Percentiles rank a stretch among this genome's conserved stretches.
These are phyloP conservation scores for Osmerus mordax DNA, from an alignment of 2,113 vertebrate genomes.

Conservation along the genomic window DNA sequence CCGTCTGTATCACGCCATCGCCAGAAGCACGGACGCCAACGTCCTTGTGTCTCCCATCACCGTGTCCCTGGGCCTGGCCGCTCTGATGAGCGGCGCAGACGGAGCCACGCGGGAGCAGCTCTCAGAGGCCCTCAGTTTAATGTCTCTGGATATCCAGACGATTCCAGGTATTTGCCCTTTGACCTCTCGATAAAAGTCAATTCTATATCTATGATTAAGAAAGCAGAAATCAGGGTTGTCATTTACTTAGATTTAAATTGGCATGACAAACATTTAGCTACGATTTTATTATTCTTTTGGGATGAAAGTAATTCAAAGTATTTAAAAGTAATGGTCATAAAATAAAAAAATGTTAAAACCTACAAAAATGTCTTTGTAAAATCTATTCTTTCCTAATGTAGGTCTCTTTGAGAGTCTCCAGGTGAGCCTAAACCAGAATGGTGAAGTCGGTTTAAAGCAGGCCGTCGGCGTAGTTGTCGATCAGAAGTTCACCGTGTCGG, in stretches of 20 bases:
- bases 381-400: constrained; percentile 13
- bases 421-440: constrained; percentile 46
- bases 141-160: constrained; percentile 38
- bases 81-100: constrained; percentile 61
- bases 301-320: no score
- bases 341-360: not conserved
- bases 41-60: constrained; percentile 75
- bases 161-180: constrained; percentile 35
- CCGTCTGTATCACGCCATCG: constrained; percentile 77
- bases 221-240: no score
- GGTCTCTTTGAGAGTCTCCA: constrained; percentile 71
- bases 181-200: not conserved
- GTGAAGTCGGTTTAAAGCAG: constrained; percentile 51
- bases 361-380: not conserved
- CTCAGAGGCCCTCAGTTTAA: constrained; percentile 61
- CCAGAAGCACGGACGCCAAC: constrained; percentile 77
- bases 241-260: no score
- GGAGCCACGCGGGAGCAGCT: constrained; percentile 73
- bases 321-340: constrained; percentile 38
- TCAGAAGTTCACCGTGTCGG: constrained; percentile 56
- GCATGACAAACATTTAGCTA: no score
- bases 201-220: not conserved
- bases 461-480: constrained; percentile 72
- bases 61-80: constrained; percentile 63
- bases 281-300: no score